Evolutionary conservation across 2,113 vertebrate genomes (phyloP).

Genomic region (Leiothrix lutea): DNA sequence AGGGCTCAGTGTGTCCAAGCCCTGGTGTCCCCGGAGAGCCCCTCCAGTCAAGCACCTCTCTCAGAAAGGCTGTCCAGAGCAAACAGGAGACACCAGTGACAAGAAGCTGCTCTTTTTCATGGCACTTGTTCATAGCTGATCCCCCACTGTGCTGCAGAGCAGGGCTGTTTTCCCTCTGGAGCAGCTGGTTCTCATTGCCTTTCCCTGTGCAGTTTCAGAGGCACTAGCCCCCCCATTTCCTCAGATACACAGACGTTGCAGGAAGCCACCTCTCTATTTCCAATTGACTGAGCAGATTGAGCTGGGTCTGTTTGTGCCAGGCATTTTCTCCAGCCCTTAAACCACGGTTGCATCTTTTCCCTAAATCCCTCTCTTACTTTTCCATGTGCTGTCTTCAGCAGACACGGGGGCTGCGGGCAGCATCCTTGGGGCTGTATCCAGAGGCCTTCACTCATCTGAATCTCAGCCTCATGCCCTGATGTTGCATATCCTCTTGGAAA

Average conservation of each 20-base stretch:
- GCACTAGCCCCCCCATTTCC: neutral
- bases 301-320: neutral
- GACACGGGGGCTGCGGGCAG: fast-evolving
- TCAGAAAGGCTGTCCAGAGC: neutral
- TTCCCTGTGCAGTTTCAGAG: neutral
- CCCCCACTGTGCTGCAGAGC: neutral
- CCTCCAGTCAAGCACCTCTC: neutral
- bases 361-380: neutral
- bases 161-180: neutral
- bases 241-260: neutral
- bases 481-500: neutral
- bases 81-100: neutral
- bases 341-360: neutral
- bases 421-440: neutral
- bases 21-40: neutral
- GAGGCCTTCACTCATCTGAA: neutral
- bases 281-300: neutral
- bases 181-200: neutral
- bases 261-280: neutral
- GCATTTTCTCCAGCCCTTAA: neutral
- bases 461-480: neutral
- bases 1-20: neutral
- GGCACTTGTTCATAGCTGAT: neutral
- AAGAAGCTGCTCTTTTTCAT: neutral
- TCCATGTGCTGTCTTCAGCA: neutral